Conservation (phyloP, 1,140 invertebrate species). For the Ceratitis capitata region DNA sequence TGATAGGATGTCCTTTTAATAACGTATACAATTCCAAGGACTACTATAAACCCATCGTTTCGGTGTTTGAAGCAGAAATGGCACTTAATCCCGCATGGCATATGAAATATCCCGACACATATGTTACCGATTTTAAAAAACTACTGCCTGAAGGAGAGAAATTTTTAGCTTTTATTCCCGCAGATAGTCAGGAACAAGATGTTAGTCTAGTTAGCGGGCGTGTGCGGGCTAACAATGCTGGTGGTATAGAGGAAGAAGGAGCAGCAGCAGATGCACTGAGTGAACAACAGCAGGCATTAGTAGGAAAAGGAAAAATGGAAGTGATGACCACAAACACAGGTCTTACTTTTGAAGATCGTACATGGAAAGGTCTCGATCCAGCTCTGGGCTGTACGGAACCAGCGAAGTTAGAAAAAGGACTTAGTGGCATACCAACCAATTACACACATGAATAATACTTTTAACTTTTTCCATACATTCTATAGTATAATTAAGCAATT, state of each 20-base stretch:
- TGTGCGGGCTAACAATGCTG: constrained; percentile 66
- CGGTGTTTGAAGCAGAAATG: constrained; percentile 92
- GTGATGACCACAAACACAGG: constrained; percentile 70
- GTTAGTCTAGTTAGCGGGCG: constrained; percentile 77
- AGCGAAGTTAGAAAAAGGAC: constrained; percentile 71
- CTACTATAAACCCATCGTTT: constrained; percentile 88
- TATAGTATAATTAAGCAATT: too few species aligned
- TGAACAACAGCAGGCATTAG: constrained; percentile 56
- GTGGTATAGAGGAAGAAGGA: neutral
- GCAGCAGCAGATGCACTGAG: constrained; percentile 11
- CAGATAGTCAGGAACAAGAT: constrained; percentile 69
- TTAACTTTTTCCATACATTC: too few species aligned
- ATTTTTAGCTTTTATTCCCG: constrained; percentile 68
- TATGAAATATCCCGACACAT: constrained; percentile 70
- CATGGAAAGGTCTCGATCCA: constrained; percentile 80
- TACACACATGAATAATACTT: constrained; percentile 65
- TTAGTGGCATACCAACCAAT: constrained; percentile 72
- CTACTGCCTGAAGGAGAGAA: constrained; percentile 74
- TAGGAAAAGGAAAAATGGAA: constrained; percentile 64
- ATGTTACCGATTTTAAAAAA: constrained; percentile 81
- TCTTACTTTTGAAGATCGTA: constrained; percentile 70
- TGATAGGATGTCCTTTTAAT: constrained; percentile 91
- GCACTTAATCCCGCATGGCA: constrained; percentile 77
- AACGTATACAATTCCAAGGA: constrained; percentile 84
- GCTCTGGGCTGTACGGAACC: constrained; percentile 74